These are phyloP conservation scores for Aradus depressus DNA, from an alignment of 2,888 invertebrate species.

Conservation along the genomic window DNA sequence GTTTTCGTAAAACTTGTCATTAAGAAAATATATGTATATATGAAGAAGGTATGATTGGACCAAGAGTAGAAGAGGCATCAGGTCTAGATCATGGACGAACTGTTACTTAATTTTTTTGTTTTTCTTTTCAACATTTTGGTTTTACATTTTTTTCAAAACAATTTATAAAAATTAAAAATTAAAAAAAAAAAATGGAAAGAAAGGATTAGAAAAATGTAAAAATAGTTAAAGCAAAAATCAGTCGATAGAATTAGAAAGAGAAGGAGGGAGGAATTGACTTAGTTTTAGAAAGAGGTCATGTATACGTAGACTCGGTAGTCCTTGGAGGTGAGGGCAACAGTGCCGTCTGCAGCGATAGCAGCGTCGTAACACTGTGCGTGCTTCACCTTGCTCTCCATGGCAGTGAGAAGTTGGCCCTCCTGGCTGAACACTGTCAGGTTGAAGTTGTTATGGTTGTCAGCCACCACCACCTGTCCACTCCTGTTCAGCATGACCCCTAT, in stretches of 20 bases:
- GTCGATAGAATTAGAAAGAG: constrained; percentile 7
- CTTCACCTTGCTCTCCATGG: constrained; percentile 96
- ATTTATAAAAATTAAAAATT: background rate
- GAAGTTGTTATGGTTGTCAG: constrained; percentile 99
- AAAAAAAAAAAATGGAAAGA: background rate
- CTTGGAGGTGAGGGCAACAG: constrained; percentile 96
- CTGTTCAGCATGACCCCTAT: constrained; percentile 98
- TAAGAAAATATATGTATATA: constrained; percentile 15
- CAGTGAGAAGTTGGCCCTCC: constrained; percentile 92
- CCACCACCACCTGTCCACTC: constrained; percentile 92
- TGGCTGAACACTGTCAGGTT: constrained; percentile 97
- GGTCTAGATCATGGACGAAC: too few relatives aligned
- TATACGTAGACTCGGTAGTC: constrained; percentile 99
- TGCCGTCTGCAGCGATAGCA: constrained; percentile 96
- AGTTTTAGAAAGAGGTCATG: constrained; percentile 55
- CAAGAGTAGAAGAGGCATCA: constrained; percentile 11
- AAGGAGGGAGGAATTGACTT: too few relatives aligned
- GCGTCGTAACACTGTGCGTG: constrained; percentile 99
- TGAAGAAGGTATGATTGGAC: too few relatives aligned
- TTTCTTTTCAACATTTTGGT: too few relatives aligned
- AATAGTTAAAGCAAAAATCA: constrained; percentile 17
- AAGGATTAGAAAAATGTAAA: constrained; percentile 12
- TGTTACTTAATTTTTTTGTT: too few relatives aligned
- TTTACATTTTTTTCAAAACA: too few relatives aligned
- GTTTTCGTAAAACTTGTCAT: constrained; percentile 7